Base-by-base conservation (phyloP, 1,140 invertebrate genomes). In the Papilio aristodemus region DNA sequence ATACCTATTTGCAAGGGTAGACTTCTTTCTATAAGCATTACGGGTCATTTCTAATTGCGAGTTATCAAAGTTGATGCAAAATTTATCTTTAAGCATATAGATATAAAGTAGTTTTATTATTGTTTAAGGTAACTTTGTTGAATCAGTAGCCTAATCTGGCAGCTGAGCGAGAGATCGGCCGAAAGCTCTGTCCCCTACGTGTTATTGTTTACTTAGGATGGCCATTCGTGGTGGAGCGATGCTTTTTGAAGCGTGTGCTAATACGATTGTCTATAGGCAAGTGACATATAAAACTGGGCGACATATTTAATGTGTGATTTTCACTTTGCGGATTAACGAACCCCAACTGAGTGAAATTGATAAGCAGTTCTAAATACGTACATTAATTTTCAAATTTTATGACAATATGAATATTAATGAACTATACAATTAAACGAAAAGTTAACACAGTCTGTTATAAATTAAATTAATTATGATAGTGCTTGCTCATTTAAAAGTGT, bases 171-270 rank as follows among this genome's bases (percentile, higher is more conserved):
- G 80, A 89, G 86, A 89, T 87, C 86, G 82, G 87, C 86, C 88
- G 83, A 90, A 91, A 91, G 89, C 84, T 72, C 77, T 77, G 73
- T 84, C 86, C 85, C 78, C 80, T 85, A 66, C 74, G 79, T 87
- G 85, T 89, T 91, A 91, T 90, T 91, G 87, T 91, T 91, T 91
- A 87, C 90, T 91, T 91, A 91, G 89, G 89, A 88, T 86, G 81
- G 80, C 80, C 78, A 87, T 85, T 87, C 79, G 85, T 74, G 77
- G 84, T 84, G 72, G 83, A 86, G 87, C 46, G 80, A 78, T 79
- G 79, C 82, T 85, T 88, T 90, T 85, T 90, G 87, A 89, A 78
- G 89, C 87, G 83, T 88, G 80, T 70, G 67, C 70, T 88, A 88
- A 91, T 89, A 81, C 86, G 87, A 91, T 91, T 89, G 83, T 84